Evolutionary conservation across 2,797 vertebrate species (phyloP).

Genomic region (Astyanax mexicanus): DNA sequence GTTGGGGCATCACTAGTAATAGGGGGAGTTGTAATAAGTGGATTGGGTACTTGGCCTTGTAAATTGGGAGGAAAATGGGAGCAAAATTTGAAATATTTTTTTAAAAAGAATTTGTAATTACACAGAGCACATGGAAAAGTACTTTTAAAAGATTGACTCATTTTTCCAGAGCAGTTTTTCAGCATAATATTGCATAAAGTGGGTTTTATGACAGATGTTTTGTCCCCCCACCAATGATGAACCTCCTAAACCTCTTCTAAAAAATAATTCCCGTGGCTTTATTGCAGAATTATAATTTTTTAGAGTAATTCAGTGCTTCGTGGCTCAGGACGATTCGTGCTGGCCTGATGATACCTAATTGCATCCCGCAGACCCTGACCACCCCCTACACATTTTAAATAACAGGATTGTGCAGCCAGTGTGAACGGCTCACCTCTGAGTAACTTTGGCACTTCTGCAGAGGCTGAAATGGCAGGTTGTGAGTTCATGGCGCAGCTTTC

Average conservation of each 20-base stretch:
- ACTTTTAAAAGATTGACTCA: too few species aligned
- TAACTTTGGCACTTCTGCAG: conserved; percentile 31
- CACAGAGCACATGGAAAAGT: too few species aligned
- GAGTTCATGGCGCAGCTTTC: conserved; percentile 27
- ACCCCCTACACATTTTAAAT: conserved; percentile 13
- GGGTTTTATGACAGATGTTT: conserved; percentile 17
- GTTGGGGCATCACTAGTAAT: too few species aligned
- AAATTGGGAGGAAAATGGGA: too few species aligned
- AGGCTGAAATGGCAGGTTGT: conserved; percentile 45
- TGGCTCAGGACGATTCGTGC: conserved; percentile 23
- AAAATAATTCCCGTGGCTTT: conserved; percentile 35
- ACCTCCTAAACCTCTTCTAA: too few species aligned
- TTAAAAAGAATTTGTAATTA: too few species aligned
- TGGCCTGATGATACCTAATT: conserved; percentile 51
- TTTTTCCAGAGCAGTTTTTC: too few species aligned
- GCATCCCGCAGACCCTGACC: conserved; percentile 37
- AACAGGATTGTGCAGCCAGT: conserved; percentile 12
- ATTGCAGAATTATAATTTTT: conserved; percentile 32
- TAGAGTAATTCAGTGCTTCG: conserved; percentile 18
- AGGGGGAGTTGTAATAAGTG: too few species aligned
- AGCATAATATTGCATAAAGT: conserved; percentile 13
- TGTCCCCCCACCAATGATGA: background rate
- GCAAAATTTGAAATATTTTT: too few species aligned
- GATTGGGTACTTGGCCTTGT: too few species aligned
- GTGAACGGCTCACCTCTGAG: conserved; percentile 8